Conservation (phyloP, 2,113 vertebrate genomes). For the Mustelus asterias region DNA sequence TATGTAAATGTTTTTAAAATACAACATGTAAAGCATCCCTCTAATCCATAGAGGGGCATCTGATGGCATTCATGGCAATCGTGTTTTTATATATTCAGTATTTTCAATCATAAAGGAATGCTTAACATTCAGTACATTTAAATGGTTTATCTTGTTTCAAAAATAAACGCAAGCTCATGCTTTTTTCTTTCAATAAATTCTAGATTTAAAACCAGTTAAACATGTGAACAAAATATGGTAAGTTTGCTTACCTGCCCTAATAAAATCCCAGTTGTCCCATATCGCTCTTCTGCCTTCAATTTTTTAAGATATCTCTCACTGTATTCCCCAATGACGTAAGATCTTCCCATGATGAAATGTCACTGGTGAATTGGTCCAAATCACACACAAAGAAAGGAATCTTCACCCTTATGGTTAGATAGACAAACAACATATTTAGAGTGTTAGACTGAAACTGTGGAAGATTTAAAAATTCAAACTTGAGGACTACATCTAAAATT, state of each 20-base stretch:
- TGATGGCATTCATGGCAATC: background rate
- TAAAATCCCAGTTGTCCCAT: conserved; percentile 31
- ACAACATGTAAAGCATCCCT: background rate
- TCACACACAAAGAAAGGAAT: conserved; percentile 24
- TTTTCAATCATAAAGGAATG: conserved; percentile 4
- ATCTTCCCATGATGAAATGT: conserved; percentile 27
- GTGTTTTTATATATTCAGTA: background rate
- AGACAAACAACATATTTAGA: conserved; percentile 20
- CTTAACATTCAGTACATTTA: background rate
- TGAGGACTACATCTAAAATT: background rate
- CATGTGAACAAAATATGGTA: background rate
- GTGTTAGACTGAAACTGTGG: background rate
- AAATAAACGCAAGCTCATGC: background rate
- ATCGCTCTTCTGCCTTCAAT: conserved; percentile 23
- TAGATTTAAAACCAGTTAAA: background rate
- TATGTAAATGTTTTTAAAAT: background rate
- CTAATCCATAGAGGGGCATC: background rate
- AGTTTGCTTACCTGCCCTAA: conserved; percentile 28
- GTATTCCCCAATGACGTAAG: conserved; percentile 29
- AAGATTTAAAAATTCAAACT: background rate
- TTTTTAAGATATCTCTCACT: conserved; percentile 30
- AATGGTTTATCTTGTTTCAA: background rate
- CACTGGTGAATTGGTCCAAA: background rate
- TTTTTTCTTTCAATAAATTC: background rate
- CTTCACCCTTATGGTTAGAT: background rate